Conservation (phyloP, 2,797 vertebrate genomes). For the Sebastes glaucus region DNA sequence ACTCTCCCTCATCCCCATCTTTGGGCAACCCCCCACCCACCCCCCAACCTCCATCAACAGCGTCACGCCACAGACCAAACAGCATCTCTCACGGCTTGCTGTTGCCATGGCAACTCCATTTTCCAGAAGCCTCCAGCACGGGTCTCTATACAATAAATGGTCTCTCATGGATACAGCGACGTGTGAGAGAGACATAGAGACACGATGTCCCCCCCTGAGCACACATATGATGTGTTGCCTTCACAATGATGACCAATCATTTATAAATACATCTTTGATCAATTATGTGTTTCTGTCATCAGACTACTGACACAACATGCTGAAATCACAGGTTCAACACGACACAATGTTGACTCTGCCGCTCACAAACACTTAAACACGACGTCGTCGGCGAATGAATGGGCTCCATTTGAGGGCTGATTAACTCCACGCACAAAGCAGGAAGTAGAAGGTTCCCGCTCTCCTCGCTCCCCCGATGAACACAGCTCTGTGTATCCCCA, state of each 20-base stretch:
- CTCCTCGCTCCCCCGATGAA: conserved; percentile 68
- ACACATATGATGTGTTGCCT: background rate
- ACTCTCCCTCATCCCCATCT: conserved; percentile 42
- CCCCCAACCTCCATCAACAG: conserved; percentile 55
- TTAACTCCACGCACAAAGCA: conserved; percentile 74
- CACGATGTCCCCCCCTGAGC: conserved; percentile 42
- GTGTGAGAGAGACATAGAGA: conserved; percentile 36
- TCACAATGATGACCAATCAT: background rate
- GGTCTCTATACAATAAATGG: conserved; percentile 77
- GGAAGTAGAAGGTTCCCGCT: conserved; percentile 71
- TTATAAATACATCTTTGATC: background rate
- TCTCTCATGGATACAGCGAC: conserved; percentile 71
- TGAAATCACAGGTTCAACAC: conserved; percentile 9
- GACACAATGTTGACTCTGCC: background rate
- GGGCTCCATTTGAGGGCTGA: conserved; percentile 70
- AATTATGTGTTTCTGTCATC: background rate
- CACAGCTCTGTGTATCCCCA: conserved; percentile 79
- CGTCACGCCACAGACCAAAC: conserved; percentile 74
- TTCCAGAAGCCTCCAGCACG: conserved; percentile 80
- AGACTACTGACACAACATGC: background rate
- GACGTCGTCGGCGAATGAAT: conserved; percentile 62
- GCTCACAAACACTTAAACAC: conserved; percentile 33
- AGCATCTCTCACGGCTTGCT: conserved; percentile 79
- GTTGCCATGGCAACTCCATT: conserved; percentile 85
- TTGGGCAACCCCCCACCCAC: conserved; percentile 60